Conservation (phyloP, 2,113 vertebrate genomes). For the Thomomys bottae region DNA sequence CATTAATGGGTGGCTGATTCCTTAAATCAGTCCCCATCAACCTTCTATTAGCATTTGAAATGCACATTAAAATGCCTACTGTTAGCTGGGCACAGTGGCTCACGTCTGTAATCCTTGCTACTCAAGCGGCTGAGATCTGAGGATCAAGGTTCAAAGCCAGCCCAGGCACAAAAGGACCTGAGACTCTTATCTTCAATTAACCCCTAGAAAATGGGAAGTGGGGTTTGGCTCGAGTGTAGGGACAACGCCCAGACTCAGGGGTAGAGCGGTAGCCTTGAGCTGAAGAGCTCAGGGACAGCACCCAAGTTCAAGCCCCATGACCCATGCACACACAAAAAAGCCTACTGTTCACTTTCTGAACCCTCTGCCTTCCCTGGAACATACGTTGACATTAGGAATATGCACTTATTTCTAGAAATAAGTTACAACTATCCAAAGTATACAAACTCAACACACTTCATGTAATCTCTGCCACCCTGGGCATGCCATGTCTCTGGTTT, state of each 20-base stretch:
- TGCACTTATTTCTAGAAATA: conserved; percentile 6
- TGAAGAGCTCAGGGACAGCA: too few relatives aligned
- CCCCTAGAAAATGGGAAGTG: too few relatives aligned
- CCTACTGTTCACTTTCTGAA: neutral
- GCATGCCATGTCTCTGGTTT: neutral
- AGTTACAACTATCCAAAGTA: neutral
- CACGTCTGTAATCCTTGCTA: too few relatives aligned
- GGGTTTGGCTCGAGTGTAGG: too few relatives aligned
- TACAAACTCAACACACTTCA: neutral
- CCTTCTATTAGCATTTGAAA: neutral
- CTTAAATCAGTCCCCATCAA: neutral
- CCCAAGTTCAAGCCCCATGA: too few relatives aligned
- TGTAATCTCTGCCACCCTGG: neutral
- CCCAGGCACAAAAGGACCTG: too few relatives aligned
- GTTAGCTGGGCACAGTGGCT: too few relatives aligned
- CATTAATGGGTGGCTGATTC: neutral
- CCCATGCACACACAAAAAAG: neutral
- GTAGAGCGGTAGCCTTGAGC: too few relatives aligned
- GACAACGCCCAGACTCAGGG: too few relatives aligned
- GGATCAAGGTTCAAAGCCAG: too few relatives aligned
- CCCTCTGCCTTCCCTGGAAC: neutral
- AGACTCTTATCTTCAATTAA: too few relatives aligned
- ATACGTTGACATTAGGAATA: neutral
- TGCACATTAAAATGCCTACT: neutral
- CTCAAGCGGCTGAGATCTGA: too few relatives aligned